These are phyloP conservation scores for Cordylochernes scorpioides DNA, from an alignment of 2,888 invertebrate species.

Conservation along the genomic window DNA sequence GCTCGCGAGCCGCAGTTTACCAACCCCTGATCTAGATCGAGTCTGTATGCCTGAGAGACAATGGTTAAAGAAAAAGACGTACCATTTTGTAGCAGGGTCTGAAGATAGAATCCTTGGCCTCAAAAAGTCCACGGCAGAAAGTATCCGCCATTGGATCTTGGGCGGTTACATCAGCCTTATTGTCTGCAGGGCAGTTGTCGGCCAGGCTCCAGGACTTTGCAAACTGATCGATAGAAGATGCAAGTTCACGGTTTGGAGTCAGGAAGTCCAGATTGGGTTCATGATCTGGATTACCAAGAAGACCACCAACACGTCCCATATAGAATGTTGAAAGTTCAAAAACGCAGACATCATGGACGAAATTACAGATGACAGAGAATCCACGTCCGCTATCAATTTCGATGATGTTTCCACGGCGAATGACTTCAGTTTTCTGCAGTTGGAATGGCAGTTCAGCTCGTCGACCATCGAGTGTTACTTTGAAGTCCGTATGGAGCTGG, in stretches of 20 bases:
- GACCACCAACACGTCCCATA: slow-evolving; percentile 52
- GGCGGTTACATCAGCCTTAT: slow-evolving; percentile 16
- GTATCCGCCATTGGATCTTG: slow-evolving; percentile 18
- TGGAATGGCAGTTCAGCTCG: slow-evolving; percentile 35
- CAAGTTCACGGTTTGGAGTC: slow-evolving; percentile 42
- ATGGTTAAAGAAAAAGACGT: slow-evolving; percentile 1
- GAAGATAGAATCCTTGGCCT: slow-evolving; percentile 30
- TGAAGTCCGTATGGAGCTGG: slow-evolving; percentile 34
- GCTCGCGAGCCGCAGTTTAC: no score
- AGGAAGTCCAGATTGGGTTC: slow-evolving; percentile 60
- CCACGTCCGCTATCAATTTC: slow-evolving; percentile 26
- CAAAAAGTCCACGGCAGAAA: slow-evolving; percentile 42
- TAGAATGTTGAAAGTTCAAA: slow-evolving; percentile 56
- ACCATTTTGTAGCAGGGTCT: slow-evolving; percentile 25
- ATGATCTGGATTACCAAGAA: slow-evolving; percentile 66
- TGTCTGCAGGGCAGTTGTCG: slow-evolving; percentile 17
- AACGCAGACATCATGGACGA: slow-evolving; percentile 32
- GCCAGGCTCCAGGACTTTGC: slow-evolving; percentile 43
- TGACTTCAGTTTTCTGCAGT: slow-evolving; percentile 20
- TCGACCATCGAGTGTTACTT: slow-evolving; percentile 37
- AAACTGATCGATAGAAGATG: slow-evolving; percentile 34
- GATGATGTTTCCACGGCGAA: slow-evolving; percentile 20
- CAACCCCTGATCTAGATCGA: no score
- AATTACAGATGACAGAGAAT: slow-evolving; percentile 22
- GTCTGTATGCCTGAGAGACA: no score